Evolutionary conservation across 2,113 vertebrate genomes (phyloP).

Genomic region (Furnarius figulus): DNA sequence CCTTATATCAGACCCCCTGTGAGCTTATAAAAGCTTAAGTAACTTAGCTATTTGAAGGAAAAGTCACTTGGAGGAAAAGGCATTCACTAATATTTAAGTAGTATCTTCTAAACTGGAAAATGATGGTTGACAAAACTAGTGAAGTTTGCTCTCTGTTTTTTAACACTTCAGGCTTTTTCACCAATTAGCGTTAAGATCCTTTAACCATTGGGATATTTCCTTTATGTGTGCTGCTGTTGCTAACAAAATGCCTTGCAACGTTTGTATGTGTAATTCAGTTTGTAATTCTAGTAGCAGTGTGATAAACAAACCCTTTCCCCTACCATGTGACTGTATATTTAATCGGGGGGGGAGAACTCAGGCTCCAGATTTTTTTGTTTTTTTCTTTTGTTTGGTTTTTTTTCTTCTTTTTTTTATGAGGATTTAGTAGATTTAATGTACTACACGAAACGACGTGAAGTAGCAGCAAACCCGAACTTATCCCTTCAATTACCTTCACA

Average conservation of each 20-base stretch:
- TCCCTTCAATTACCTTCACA: rapidly evolving
- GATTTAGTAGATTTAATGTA: no score
- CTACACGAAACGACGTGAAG: no score
- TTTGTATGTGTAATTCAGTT: background rate
- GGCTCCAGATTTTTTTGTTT: background rate
- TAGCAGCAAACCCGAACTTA: no score
- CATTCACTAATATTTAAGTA: rapidly evolving
- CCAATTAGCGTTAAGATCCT: background rate
- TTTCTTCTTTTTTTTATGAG: background rate
- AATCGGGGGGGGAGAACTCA: background rate
- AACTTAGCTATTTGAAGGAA: no score
- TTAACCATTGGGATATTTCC: rapidly evolving
- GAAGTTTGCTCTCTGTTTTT: background rate
- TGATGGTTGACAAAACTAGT: rapidly evolving
- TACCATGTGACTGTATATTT: rapidly evolving
- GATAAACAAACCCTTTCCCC: background rate
- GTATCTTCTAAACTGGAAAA: background rate
- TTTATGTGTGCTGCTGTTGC: background rate
- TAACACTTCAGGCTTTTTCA: background rate
- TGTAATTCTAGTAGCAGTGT: background rate
- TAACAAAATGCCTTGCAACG: background rate
- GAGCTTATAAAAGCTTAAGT: no score
- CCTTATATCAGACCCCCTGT: no score
- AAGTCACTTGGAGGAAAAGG: background rate
- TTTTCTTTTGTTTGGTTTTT: no score